These are phyloP conservation scores for Peromyscus leucopus DNA, from an alignment of 2,113 vertebrate genomes.

Conservation along the genomic window DNA sequence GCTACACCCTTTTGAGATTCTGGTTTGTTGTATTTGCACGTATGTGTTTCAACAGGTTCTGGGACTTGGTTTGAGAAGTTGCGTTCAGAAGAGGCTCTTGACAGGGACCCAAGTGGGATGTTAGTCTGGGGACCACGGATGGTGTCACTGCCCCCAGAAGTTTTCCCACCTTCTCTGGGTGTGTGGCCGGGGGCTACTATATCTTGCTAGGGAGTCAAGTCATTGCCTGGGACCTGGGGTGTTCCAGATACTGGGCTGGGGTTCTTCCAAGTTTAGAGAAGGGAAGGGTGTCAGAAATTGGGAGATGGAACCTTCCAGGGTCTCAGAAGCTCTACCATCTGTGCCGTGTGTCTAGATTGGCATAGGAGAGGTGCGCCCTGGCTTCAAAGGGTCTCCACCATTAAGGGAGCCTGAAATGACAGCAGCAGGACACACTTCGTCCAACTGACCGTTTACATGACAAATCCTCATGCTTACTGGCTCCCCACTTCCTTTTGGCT, in stretches of 20 bases:
- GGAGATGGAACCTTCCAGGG: not conserved
- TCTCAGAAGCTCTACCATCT: not conserved
- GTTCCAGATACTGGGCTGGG: not conserved
- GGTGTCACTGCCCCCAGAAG: not conserved
- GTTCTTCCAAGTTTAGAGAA: not conserved
- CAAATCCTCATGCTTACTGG: not conserved
- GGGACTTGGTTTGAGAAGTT: conserved; percentile 47
- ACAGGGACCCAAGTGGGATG: not conserved
- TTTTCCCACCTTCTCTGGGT: not conserved
- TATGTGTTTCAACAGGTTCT: conserved; percentile 71
- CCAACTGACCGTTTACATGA: not conserved
- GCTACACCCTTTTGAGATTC: conserved; percentile 65
- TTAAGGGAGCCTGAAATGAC: not conserved
- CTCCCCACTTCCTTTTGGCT: not conserved
- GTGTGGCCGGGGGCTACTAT: not conserved
- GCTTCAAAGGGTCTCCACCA: not conserved
- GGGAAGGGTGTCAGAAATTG: not conserved
- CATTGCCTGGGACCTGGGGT: not conserved
- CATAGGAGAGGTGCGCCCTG: not conserved
- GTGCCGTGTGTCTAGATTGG: not conserved
- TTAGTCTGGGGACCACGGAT: not conserved
- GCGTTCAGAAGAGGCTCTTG: not conserved
- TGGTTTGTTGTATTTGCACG: conserved; percentile 27
- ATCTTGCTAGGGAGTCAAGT: not conserved
- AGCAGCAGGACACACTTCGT: not conserved